Evolutionary conservation across 2,113 vertebrate species (phyloP).

Genomic region (Bolborhynchus lineola): DNA sequence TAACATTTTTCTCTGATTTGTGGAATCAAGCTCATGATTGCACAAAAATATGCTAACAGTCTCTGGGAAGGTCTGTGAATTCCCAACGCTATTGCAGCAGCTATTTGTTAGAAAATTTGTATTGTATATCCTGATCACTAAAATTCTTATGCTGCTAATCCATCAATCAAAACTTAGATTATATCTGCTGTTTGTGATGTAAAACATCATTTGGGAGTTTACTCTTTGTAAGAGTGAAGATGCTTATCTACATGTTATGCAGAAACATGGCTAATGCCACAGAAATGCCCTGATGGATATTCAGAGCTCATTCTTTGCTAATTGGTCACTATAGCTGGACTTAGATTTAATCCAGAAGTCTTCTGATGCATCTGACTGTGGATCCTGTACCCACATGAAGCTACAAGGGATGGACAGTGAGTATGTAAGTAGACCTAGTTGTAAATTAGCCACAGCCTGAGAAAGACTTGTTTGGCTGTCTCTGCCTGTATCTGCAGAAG

Average conservation of each 20-base stretch:
- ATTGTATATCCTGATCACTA: background rate
- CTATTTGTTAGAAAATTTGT: background rate
- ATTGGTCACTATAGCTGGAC: background rate
- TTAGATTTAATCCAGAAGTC: background rate
- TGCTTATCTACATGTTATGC: background rate
- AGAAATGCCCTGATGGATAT: background rate
- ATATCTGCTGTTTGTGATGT: background rate
- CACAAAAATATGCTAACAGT: background rate
- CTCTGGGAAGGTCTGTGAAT: background rate
- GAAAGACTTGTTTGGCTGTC: background rate
- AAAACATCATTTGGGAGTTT: background rate
- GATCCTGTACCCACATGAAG: background rate
- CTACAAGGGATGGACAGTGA: background rate
- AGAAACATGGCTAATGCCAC: accelerated
- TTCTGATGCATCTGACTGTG: background rate
- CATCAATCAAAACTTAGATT: background rate
- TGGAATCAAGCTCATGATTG: background rate
- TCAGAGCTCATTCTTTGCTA: background rate
- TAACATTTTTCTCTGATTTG: background rate
- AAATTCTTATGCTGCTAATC: background rate
- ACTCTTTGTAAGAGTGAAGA: background rate
- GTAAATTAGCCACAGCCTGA: background rate
- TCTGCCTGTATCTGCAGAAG: background rate
- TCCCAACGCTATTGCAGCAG: background rate
- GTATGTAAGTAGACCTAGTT: background rate